Percentiles rank a stretch among this genome's conserved stretches.
Conservation (phyloP, 2,797 vertebrate species). For the Amblyraja radiata region DNA sequence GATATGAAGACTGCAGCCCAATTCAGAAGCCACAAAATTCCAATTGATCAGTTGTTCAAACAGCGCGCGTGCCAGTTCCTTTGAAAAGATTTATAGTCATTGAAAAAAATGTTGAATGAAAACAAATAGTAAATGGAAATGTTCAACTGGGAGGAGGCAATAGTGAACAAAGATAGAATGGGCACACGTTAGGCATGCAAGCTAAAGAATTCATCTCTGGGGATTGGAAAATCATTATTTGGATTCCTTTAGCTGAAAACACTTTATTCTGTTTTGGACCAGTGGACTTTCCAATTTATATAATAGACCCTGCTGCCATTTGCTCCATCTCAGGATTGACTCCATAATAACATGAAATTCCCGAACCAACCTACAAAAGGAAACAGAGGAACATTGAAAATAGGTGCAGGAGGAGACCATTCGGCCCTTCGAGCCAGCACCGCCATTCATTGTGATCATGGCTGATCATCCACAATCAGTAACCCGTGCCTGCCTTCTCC, state of each 20-base stretch:
- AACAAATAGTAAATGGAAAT: neutral
- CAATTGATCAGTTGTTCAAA: neutral
- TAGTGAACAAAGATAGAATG: neutral
- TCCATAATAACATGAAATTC: neutral
- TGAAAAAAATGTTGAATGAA: neutral
- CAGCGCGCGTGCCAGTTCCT: neutral
- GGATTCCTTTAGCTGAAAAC: neutral
- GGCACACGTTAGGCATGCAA: neutral
- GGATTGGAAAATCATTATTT: neutral
- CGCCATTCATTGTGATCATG: no score
- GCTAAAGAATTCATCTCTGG: neutral
- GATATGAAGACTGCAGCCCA: neutral
- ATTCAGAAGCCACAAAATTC: neutral
- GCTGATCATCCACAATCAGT: no score
- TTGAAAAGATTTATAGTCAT: neutral
- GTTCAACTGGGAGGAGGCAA: neutral
- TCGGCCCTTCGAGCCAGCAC: no score
- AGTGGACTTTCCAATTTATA: neutral
- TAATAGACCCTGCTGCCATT: neutral
- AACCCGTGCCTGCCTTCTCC: no score
- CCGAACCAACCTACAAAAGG: neutral
- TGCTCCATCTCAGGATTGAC: neutral
- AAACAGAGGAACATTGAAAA: neutral
- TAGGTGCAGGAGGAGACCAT: no score
- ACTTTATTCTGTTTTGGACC: neutral